These are phyloP conservation scores for Chiroxiphia lanceolata DNA, from an alignment of 2,797 vertebrate species.

Conservation along the genomic window DNA sequence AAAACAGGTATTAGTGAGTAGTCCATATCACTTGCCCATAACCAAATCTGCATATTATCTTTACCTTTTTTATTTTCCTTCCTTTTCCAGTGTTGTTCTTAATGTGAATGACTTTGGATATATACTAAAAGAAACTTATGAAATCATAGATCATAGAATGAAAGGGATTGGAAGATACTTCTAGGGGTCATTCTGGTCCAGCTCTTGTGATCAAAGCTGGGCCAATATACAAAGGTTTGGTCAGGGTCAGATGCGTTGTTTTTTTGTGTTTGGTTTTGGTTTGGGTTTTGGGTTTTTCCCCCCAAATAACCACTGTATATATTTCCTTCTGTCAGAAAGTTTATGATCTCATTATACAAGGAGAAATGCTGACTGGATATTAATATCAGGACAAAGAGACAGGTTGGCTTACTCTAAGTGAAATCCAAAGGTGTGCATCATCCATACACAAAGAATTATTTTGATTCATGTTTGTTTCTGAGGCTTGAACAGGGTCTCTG, in stretches of 20 bases:
- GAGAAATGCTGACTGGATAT: not conserved
- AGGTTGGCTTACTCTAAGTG: not conserved
- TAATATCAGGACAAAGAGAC: not conserved
- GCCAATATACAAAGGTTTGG: not conserved
- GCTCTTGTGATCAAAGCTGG: not conserved
- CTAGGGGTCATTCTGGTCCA: not conserved
- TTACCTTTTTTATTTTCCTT: not conserved
- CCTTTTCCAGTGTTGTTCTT: not conserved
- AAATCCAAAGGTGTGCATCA: not conserved
- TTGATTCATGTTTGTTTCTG: not conserved
- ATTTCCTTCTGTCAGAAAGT: not conserved
- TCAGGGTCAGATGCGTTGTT: not conserved
- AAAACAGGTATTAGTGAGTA: not conserved
- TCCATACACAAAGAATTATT: not conserved
- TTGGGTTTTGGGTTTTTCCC: too few species aligned
- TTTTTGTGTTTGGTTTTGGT: too few species aligned
- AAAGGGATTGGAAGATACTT: not conserved
- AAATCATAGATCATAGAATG: not conserved
- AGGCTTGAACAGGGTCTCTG: not conserved
- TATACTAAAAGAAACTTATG: not conserved
- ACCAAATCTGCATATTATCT: not conserved
- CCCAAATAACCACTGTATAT: accelerated
- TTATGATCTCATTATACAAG: not conserved
- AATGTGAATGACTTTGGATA: not conserved
- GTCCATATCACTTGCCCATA: not conserved